These are phyloP conservation scores for Stegastes partitus DNA, from an alignment of 2,113 vertebrate species.

Conservation along the genomic window DNA sequence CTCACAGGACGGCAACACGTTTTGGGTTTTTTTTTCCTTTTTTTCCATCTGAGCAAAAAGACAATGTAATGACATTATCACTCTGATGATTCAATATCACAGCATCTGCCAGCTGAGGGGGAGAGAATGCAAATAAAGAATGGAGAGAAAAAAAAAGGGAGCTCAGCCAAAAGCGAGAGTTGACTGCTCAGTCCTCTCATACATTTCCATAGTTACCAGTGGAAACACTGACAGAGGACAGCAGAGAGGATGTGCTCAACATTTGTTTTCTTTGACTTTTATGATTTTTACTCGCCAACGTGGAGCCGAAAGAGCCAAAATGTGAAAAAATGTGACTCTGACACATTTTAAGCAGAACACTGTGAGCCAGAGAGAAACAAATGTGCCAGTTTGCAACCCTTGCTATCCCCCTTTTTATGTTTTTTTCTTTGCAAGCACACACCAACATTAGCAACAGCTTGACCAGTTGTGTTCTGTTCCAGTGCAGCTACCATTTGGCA, in stretches of 20 bases:
- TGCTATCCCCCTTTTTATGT: background rate
- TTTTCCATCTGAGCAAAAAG: conserved; percentile 1
- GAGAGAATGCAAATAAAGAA: conserved; percentile 34
- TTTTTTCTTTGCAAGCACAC: background rate
- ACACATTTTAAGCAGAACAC: background rate
- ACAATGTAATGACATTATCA: conserved; percentile 13
- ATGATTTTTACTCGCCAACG: background rate
- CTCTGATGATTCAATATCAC: conserved; percentile 38
- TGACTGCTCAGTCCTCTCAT: conserved; percentile 2
- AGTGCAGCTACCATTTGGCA: conserved; percentile 90
- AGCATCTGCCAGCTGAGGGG: conserved; percentile 55
- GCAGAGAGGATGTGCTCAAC: background rate
- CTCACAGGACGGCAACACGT: background rate
- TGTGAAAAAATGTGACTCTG: background rate
- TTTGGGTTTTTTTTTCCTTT: background rate
- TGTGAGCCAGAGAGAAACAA: background rate
- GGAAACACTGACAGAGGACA: conserved; percentile 7
- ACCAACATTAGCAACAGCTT: background rate
- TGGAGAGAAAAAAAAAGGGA: background rate
- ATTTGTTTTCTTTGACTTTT: background rate
- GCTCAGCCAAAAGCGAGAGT: conserved; percentile 21
- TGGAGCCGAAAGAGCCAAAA: background rate
- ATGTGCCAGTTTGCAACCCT: background rate
- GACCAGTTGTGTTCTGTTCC: background rate
- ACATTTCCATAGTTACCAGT: conserved; percentile 58